phyloP scores from a whole-genome alignment of 2,113 vertebrate species.

The Thunnus maccoyii region DNA sequence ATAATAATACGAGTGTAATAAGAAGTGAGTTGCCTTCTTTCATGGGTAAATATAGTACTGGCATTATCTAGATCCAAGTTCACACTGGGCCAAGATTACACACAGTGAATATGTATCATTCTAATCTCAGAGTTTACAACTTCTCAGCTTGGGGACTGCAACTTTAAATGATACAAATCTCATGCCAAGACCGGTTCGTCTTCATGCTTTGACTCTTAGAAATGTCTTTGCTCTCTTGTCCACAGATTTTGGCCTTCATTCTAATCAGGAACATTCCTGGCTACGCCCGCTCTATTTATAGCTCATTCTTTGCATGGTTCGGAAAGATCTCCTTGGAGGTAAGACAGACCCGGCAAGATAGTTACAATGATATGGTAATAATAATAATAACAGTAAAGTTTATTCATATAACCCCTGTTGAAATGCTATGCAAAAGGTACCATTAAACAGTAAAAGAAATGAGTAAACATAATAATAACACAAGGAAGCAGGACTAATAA shows the following conservation, averaged over 20 bases:
- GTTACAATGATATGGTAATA: not conserved
- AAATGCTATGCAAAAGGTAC: not conserved
- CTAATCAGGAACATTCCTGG: conserved; percentile 98
- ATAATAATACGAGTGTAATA: conserved; percentile 3
- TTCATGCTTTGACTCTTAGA: conserved; percentile 6
- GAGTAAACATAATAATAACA: not conserved
- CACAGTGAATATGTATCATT: not conserved
- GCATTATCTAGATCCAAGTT: not conserved
- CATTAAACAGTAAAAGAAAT: not conserved
- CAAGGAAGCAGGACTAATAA: not conserved
- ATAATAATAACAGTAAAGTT: not conserved
- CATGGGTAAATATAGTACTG: not conserved
- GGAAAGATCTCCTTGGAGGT: conserved; percentile 98
- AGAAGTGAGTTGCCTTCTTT: conserved; percentile 24
- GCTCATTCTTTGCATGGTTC: conserved; percentile 99
- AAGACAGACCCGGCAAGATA: conserved; percentile 53
- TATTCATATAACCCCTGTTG: not conserved
- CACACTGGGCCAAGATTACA: not conserved
- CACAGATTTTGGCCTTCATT: conserved; percentile 95
- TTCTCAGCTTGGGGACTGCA: not conserved
- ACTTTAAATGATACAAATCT: not conserved
- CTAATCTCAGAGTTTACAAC: not conserved
- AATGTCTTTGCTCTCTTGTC: conserved; percentile 28
- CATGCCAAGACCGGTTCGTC: not conserved
- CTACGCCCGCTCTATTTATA: conserved; percentile 94